A percentile compares a stretch with the other conserved stretches of the same genome.
phyloP scores from a whole-genome alignment of 2,888 invertebrate genomes.

The Ctena decussata region DNA sequence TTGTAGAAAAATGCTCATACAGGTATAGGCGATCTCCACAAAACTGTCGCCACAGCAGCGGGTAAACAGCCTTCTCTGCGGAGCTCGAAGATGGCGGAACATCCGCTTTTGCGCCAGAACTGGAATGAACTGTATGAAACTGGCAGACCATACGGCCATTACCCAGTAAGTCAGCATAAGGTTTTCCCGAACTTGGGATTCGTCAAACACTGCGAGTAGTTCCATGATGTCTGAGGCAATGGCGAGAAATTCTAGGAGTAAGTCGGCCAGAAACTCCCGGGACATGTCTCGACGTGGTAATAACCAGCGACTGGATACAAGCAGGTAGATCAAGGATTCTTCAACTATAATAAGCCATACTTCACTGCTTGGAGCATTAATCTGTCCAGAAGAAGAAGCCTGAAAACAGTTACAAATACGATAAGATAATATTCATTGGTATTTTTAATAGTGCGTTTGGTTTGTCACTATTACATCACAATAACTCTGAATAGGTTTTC shows the following conservation, averaged over 20 bases:
- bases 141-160: slow-evolving; percentile 83
- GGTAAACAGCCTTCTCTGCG: slow-evolving; percentile 16
- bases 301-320: slow-evolving; percentile 68
- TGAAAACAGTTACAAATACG: too few species aligned
- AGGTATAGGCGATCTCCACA: slow-evolving; percentile 55
- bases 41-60: slow-evolving; percentile 54
- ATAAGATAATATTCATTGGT: too few species aligned
- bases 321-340: slow-evolving; percentile 66
- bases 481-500: too few species aligned
- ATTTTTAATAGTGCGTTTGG: too few species aligned
- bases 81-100: slow-evolving; percentile 40
- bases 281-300: slow-evolving; percentile 74
- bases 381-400: too few species aligned
- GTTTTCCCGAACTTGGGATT: slow-evolving; percentile 75
- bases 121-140: slow-evolving; percentile 84
- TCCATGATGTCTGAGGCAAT: slow-evolving; percentile 83
- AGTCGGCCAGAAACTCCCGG: slow-evolving; percentile 81
- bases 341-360: slow-evolving; percentile 70
- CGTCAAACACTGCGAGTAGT: slow-evolving; percentile 75
- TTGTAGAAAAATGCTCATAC: slow-evolving; percentile 73
- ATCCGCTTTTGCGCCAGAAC: slow-evolving; percentile 71
- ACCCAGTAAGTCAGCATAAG: slow-evolving; percentile 79
- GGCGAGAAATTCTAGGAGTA: slow-evolving; percentile 85
- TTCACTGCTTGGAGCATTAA: slow-evolving; percentile 30
- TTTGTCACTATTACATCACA: too few species aligned